These are phyloP conservation scores for Squalus acanthias DNA, from an alignment of 2,797 vertebrate species.

Conservation along the genomic window DNA sequence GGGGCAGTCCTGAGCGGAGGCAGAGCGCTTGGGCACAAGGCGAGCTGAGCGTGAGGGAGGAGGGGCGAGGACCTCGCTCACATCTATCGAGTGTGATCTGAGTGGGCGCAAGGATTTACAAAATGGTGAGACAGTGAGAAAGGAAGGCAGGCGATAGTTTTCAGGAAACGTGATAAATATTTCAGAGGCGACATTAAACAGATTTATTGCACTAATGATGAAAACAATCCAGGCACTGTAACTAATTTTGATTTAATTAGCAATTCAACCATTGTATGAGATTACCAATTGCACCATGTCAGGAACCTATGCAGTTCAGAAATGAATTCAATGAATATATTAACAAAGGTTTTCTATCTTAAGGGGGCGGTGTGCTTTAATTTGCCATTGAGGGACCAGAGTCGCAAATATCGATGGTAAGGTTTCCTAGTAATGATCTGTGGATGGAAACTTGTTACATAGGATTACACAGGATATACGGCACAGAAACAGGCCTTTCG, in stretches of 20 bases:
- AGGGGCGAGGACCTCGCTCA: not conserved
- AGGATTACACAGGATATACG: too few relatives aligned
- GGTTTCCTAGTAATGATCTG: not conserved
- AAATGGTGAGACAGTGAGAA: not conserved
- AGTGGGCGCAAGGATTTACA: not conserved
- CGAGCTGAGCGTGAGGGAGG: not conserved
- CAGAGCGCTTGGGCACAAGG: too few relatives aligned
- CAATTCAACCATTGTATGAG: not conserved
- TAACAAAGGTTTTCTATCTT: not conserved
- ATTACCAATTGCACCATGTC: not conserved
- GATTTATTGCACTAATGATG: not conserved
- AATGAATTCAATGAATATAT: not conserved
- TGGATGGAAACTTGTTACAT: not conserved
- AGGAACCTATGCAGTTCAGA: not conserved
- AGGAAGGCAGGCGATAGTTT: not conserved
- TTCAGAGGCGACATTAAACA: not conserved
- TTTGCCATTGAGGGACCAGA: not conserved
- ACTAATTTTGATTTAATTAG: not conserved
- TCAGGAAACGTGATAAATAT: not conserved
- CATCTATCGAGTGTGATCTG: not conserved
- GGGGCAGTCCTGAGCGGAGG: too few relatives aligned
- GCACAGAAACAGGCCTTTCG: too few relatives aligned
- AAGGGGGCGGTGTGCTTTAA: not conserved
- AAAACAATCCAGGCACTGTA: not conserved
- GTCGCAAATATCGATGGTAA: not conserved